Evolutionary conservation across 2,797 vertebrate genomes (phyloP).

Genomic region (Kryptopterus vitreolus): DNA sequence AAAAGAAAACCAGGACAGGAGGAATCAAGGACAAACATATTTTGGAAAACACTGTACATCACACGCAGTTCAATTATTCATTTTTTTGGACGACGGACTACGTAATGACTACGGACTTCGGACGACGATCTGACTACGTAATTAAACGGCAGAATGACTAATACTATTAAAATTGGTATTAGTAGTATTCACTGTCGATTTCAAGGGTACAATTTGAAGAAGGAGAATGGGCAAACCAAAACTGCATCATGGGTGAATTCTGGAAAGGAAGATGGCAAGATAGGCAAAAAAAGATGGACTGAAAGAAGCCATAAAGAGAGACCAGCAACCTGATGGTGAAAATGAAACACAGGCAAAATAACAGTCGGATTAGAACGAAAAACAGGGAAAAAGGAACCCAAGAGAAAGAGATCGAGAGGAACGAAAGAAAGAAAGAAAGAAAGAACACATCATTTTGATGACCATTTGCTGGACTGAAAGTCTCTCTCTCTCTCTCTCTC

Average conservation of each 20-base stretch:
- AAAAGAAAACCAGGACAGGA: constrained; percentile 32
- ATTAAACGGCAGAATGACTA: no score
- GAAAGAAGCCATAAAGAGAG: constrained; percentile 7
- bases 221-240: neutral
- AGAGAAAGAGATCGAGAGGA: neutral
- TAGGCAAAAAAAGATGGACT: constrained; percentile 23
- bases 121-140: no score
- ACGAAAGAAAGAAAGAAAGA: neutral
- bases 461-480: neutral
- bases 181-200: no score
- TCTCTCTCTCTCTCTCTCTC: no score
- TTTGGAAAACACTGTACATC: neutral
- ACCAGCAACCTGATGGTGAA: neutral
- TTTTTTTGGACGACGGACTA: no score
- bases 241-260: neutral
- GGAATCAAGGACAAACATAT: constrained; percentile 15
- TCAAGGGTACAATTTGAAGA: no score
- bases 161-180: no score
- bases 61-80: neutral
- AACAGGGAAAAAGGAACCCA: neutral
- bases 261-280: constrained; percentile 15
- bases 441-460: constrained; percentile 9
- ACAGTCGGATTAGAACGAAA: neutral
- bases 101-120: no score
- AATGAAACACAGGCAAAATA: neutral